Evolutionary conservation across 1,140 invertebrate genomes (phyloP), one percentile per base, ranked within the genome.

Genomic region (Diabrotica undecimpunctata): DNA sequence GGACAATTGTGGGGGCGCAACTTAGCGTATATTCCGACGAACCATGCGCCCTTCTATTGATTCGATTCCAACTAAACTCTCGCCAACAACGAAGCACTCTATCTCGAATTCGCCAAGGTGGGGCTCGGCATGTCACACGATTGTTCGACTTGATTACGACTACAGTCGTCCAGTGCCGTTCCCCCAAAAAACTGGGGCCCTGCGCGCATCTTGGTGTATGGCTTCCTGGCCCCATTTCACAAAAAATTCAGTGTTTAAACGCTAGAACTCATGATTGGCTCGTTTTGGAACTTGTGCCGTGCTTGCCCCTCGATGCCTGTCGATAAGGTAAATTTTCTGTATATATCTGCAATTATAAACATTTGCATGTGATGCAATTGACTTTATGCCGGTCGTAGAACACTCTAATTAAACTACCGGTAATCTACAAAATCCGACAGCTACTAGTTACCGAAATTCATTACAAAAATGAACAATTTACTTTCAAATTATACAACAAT

Each of bases 221-320:
- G 61, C 61, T 62, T 62, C 61, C 61, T 52, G 61, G 61, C 61
- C 61, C 36, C 51, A 35, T 52, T 62, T 62, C n/a, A 13, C 12
- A 37, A 62, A 14, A 61, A 13, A 54, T 52, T n/a, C 53, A 54
- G 61, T 62, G 61, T 41, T 6, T 50, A 38, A 55, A 13, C 35
- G 52, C 36, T 62, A 62, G 61, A 62, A 62, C 61, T 62, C 61
- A 94, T 94, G 91, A 93, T 94, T 85, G 91, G 91, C 83, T 93
- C 92, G 85, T 94, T 94, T 85, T 93, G 91, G 90, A 94, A 93
- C 83, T 84, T 94, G 82, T 94, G 92, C 84, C 89, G 91, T 83
- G 90, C 91, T 83, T 94, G 92, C 83, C 92, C 91, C 79, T 92
- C 91, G 81, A 93, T 93, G 90, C 91, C 92, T 79, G 90, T 93